Base-by-base conservation (phyloP, 2,888 invertebrate genomes). In the Osmoderma eremita region DNA sequence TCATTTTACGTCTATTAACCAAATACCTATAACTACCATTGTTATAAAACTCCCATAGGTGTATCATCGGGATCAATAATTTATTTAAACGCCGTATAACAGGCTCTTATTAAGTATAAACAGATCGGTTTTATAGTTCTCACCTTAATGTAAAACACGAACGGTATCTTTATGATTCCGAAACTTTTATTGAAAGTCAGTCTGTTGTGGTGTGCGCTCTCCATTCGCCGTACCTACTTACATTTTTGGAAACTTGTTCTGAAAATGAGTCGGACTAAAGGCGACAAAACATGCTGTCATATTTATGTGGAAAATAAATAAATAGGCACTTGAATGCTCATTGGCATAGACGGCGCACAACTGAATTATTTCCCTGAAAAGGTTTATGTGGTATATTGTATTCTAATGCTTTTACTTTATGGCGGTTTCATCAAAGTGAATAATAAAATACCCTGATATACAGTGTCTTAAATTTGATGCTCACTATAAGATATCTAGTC, bases 221-320 rank as follows among this genome's bases (percentile, higher is more conserved):
- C 45, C 58, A 30, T 45, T 53, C 17, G 20, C 39, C 42, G 22
- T 58, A 58, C 22, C 42, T 58, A 58, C 45, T 41, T 61, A 45
- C 58, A 36, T 61, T 61, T 61, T 61, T 61, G 58, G 58, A 61
- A 61, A 61, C 58, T 61, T 61, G 58, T 61, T 30, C 58, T 61
- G 58, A 61, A 61, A 61, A 61, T 61, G 58, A 61, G 58, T 61
- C 58, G 58, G 58, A 61, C 45, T 61, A 61, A 61, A 61, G 45
- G 58, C 58, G 58, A 61, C 58, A 61, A 61, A 61, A 45, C 58
- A 61, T 30, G 45, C 45, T 61, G 58, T 61, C 58, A 61, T 45
- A 45, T 61, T 61, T 61, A 61, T 61, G 58, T 61, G 58, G 45
- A 61, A 61, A 61, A 61, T 61, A 61, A 61, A 36, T 61, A 61